Evolutionary conservation across 2,113 vertebrate species (phyloP).

Genomic region (Paraplagusia blochii): DNA sequence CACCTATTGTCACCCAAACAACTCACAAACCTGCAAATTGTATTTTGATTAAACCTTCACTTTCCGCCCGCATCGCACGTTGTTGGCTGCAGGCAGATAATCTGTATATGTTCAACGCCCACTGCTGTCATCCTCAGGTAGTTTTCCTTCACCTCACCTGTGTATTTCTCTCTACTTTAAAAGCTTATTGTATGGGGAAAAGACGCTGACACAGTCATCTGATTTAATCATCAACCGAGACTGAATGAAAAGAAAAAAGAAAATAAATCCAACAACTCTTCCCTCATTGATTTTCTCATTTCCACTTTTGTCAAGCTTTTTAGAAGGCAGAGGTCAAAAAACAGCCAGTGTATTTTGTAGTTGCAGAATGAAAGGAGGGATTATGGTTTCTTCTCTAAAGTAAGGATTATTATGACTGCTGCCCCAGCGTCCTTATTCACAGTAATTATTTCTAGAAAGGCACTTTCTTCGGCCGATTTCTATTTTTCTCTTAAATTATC

Average conservation of each 20-base stretch:
- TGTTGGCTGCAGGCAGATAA: neutral
- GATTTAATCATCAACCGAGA: neutral
- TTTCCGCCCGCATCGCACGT: neutral
- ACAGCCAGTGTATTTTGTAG: conserved; percentile 7
- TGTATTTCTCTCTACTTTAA: neutral
- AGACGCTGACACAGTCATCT: neutral
- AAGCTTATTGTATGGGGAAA: neutral
- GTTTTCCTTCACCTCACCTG: neutral
- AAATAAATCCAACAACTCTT: neutral
- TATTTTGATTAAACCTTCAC: neutral
- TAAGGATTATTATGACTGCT: conserved; percentile 37
- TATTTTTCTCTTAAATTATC: conserved; percentile 22
- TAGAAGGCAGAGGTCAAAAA: neutral
- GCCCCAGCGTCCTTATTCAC: conserved; percentile 8
- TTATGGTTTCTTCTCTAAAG: conserved; percentile 39
- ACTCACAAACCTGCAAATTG: neutral
- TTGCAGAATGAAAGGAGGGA: conserved; percentile 22
- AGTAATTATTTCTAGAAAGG: conserved; percentile 48
- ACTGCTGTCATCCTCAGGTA: neutral
- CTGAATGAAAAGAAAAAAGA: neutral
- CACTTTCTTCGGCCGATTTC: conserved; percentile 22
- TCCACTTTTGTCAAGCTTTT: conserved; percentile 10
- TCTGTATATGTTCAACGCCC: neutral
- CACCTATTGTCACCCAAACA: neutral
- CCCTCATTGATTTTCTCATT: conserved; percentile 22